phyloP scores from a whole-genome alignment of 2,888 invertebrate genomes.

The Seladonia tumulorum region DNA sequence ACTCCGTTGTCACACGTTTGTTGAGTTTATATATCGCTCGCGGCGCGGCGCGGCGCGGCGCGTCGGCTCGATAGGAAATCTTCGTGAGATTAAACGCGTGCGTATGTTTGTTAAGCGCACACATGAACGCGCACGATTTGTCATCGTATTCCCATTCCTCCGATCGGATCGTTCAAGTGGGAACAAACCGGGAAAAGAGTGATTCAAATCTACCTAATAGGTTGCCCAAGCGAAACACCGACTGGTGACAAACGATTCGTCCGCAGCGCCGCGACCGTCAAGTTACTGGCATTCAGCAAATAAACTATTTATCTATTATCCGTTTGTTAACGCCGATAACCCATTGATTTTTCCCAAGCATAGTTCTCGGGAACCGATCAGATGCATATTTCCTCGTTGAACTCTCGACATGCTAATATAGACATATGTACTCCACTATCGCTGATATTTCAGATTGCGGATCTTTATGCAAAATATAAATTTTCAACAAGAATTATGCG shows the following conservation, averaged over 20 bases:
- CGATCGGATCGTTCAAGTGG: not conserved
- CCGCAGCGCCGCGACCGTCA: not conserved
- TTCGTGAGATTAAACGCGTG: constrained; percentile 9
- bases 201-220: not conserved
- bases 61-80: constrained; percentile 4
- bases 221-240: not conserved
- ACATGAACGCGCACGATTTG: not conserved
- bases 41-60: not conserved
- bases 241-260: not conserved
- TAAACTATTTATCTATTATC: not conserved
- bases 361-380: not conserved
- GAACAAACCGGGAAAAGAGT: not conserved
- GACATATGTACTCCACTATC: not conserved
- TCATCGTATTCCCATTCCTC: constrained; percentile 11
- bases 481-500: not conserved
- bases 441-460: not conserved
- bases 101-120: constrained; percentile 11
- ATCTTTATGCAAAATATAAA: not conserved
- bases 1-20: constrained; percentile 4
- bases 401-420: not conserved
- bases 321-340: not conserved
- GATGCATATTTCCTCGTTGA: not conserved
- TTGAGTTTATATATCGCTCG: constrained; percentile 18
- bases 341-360: too few species aligned
- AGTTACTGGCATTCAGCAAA: not conserved